Evolutionary conservation across 2,113 vertebrate genomes (phyloP).

Genomic region (Pituophis catenifer): DNA sequence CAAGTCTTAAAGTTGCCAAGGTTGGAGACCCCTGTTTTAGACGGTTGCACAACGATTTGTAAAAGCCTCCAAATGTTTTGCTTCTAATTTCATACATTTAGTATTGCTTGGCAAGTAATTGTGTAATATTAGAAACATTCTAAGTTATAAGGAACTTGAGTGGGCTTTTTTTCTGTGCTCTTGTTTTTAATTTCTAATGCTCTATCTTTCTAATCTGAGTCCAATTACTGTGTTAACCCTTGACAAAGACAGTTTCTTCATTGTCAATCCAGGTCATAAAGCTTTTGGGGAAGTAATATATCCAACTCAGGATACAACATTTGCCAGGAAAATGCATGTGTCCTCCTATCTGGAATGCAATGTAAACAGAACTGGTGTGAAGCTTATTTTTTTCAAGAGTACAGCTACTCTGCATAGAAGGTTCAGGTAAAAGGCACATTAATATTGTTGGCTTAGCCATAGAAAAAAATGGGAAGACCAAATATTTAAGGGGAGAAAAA

Average conservation of each 20-base stretch:
- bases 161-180: neutral
- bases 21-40: neutral
- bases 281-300: neutral
- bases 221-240: neutral
- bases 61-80: neutral
- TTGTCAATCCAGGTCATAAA: neutral
- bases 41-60: neutral
- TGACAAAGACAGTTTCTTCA: neutral
- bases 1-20: no score
- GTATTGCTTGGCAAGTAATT: neutral
- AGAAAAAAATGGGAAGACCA: neutral
- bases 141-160: neutral
- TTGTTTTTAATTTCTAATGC: conserved; percentile 22
- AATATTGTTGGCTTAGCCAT: neutral
- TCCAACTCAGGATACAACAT: neutral
- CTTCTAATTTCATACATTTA: neutral
- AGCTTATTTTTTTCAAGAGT: neutral
- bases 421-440: neutral
- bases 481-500: neutral
- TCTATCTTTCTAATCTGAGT: neutral
- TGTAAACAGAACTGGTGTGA: neutral
- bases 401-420: neutral
- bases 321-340: neutral
- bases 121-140: neutral
- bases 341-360: neutral